Evolutionary conservation across 2,797 vertebrate genomes (phyloP).

Genomic region (Dendrocincla fuliginosa): DNA sequence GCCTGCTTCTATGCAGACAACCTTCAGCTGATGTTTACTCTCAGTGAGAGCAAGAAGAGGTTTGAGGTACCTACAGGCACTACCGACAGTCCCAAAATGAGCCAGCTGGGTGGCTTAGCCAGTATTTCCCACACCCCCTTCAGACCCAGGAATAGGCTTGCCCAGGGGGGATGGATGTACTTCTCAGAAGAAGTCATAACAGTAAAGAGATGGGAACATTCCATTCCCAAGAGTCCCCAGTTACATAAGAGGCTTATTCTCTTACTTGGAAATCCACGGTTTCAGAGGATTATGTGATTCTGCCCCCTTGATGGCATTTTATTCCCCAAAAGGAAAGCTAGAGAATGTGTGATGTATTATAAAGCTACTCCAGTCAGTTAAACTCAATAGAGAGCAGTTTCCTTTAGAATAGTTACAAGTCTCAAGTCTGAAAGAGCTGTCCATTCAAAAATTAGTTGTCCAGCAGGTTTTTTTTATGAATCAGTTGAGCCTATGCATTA

Average conservation of each 20-base stretch:
- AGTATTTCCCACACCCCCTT: no score
- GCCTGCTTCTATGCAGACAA: background rate
- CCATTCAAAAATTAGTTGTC: background rate
- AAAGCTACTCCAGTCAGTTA: background rate
- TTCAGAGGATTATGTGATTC: background rate
- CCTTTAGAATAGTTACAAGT: background rate
- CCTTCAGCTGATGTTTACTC: background rate
- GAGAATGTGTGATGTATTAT: background rate
- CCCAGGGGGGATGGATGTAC: no score
- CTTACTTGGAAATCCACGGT: accelerated
- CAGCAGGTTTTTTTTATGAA: background rate
- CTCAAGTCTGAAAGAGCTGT: background rate
- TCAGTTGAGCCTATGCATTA: background rate
- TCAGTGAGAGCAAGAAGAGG: background rate
- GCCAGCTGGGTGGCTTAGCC: background rate
- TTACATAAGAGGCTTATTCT: background rate
- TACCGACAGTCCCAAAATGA: background rate
- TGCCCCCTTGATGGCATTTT: background rate
- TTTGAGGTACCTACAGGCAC: background rate
- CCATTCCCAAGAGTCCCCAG: background rate
- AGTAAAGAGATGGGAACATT: background rate
- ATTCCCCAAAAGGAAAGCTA: background rate
- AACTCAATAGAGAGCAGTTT: background rate
- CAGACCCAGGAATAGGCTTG: accelerated
- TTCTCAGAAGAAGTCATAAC: background rate